A percentile compares a stretch with the other conserved stretches of the same genome.
Conservation (phyloP, 1,140 invertebrate genomes). For the Drosophila lacertosa region DNA sequence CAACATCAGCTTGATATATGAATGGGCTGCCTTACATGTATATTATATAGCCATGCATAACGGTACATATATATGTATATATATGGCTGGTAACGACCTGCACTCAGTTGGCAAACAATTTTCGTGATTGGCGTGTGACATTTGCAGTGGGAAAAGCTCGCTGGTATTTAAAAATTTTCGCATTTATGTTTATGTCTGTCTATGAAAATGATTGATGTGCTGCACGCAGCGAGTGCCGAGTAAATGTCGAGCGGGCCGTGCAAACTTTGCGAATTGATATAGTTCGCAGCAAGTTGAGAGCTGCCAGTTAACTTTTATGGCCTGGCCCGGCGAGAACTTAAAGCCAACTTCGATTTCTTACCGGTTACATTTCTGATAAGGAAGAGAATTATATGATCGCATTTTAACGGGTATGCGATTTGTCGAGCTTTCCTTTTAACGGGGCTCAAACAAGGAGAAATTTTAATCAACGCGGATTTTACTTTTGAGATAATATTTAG, state of each 20-base stretch:
- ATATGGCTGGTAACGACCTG: conserved; percentile 18
- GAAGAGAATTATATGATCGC: too few species aligned
- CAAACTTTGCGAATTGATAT: conserved; percentile 8
- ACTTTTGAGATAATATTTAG: too few species aligned
- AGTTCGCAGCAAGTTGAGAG: background rate
- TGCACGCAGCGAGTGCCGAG: conserved; percentile 8
- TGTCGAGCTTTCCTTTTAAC: too few species aligned
- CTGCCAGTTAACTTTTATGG: background rate
- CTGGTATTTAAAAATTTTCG: conserved; percentile 64
- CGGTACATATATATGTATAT: background rate
- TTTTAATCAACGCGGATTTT: too few species aligned
- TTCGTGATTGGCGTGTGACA: conserved; percentile 78
- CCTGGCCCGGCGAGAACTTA: too few species aligned
- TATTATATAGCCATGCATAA: conserved; percentile 11
- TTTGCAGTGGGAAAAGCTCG: conserved; percentile 50
- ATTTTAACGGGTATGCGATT: too few species aligned
- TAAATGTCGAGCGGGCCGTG: conserved; percentile 15
- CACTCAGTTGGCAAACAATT: conserved; percentile 53
- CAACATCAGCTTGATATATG: conserved; percentile 16
- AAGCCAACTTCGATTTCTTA: too few species aligned
- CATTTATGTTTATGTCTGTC: conserved; percentile 47
- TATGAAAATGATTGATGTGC: conserved; percentile 69
- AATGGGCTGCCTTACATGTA: conserved; percentile 4
- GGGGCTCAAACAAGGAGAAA: too few species aligned
- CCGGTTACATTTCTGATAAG: too few species aligned